phyloP scores from a whole-genome alignment of 2,113 vertebrate species.

The Promerops cafer region DNA sequence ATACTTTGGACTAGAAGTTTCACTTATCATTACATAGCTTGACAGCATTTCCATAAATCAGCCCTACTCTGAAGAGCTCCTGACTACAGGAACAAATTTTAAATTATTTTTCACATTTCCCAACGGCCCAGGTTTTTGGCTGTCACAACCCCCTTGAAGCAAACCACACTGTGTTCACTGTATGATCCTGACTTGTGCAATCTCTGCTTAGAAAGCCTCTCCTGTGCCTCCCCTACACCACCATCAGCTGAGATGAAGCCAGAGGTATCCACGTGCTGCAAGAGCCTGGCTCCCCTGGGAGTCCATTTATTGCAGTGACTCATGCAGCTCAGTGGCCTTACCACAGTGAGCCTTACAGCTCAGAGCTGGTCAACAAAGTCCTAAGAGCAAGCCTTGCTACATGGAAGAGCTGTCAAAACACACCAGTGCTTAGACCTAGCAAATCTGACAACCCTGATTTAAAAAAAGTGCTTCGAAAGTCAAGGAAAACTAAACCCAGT shows the following conservation, averaged over 20 bases:
- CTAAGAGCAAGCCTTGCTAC: constrained; percentile 1
- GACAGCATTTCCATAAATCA: background rate
- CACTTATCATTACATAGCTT: background rate
- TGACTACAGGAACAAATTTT: background rate
- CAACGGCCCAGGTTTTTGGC: background rate
- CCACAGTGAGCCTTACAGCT: background rate
- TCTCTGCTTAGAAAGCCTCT: background rate
- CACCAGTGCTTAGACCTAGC: constrained; percentile 27
- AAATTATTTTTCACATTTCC: background rate
- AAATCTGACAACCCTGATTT: constrained; percentile 5
- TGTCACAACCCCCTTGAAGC: background rate
- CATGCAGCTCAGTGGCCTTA: background rate
- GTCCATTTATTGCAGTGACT: background rate
- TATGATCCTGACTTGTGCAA: background rate
- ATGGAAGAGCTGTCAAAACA: constrained; percentile 18
- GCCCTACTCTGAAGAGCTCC: background rate
- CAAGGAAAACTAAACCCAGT: background rate
- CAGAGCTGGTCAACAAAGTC: background rate
- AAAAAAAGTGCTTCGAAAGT: constrained; percentile 52
- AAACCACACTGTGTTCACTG: background rate
- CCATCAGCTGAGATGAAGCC: background rate
- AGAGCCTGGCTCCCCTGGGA: background rate
- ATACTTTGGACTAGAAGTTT: background rate
- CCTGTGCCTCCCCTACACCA: background rate
- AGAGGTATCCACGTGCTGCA: background rate